Evolutionary conservation across 2,888 invertebrate genomes (phyloP).

Genomic region (Ypsolopha scabrella): DNA sequence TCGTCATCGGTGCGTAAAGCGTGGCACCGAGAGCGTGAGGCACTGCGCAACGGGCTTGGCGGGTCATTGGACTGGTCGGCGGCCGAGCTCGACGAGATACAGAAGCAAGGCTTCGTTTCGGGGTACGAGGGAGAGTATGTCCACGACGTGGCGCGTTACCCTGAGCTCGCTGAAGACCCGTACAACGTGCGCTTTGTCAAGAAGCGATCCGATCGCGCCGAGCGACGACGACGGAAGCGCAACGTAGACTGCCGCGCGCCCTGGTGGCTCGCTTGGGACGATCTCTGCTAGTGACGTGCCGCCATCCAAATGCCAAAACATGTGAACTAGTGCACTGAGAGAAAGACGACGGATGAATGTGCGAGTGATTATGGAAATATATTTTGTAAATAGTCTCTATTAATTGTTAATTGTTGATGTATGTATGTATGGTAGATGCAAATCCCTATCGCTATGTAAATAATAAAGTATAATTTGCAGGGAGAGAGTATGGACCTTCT

Average conservation of each 20-base stretch:
- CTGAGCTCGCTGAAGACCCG: conserved; percentile 95
- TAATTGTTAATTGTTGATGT: conserved; percentile 71
- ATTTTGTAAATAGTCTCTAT: conserved; percentile 70
- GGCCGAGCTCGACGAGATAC: conserved; percentile 89
- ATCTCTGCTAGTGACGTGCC: conserved; percentile 60
- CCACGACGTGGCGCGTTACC: conserved; percentile 90
- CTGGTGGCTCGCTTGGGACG: conserved; percentile 62
- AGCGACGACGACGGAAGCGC: conserved; percentile 80
- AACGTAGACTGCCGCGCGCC: conserved; percentile 52
- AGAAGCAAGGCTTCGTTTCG: conserved; percentile 84
- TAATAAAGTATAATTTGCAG: conserved; percentile 68
- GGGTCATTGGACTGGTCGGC: conserved; percentile 89
- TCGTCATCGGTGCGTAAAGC: conserved; percentile 89
- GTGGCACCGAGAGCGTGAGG: conserved; percentile 93
- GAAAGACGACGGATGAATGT: conserved; percentile 48
- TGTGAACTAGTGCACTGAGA: conserved; percentile 37
- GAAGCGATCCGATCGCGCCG: conserved; percentile 79
- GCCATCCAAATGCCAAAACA: conserved; percentile 67
- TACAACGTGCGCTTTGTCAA: conserved; percentile 93
- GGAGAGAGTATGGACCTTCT: conserved; percentile 69
- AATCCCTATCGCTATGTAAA: conserved; percentile 70
- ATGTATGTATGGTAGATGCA: conserved; percentile 68
- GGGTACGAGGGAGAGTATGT: conserved; percentile 93
- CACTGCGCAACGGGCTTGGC: conserved; percentile 80
- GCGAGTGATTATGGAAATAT: conserved; percentile 50